Percentiles rank a stretch among this genome's conserved stretches.
phyloP scores from a whole-genome alignment of 2,797 vertebrate genomes.

The Chelmon rostratus region DNA sequence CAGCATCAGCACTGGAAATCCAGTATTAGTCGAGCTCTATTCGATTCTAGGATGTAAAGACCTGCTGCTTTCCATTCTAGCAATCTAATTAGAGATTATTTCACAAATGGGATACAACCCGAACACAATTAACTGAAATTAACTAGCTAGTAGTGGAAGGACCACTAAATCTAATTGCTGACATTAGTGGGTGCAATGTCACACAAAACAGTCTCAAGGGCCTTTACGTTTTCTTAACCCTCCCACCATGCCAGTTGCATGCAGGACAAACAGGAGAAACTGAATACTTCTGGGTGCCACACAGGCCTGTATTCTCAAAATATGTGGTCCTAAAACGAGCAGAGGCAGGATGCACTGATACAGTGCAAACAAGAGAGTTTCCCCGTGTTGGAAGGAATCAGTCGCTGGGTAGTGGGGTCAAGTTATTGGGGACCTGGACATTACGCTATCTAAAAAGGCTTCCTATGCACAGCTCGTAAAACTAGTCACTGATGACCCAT shows the following conservation, averaged over 20 bases:
- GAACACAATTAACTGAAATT: neutral
- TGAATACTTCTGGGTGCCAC: too few species aligned
- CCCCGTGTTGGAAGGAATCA: neutral
- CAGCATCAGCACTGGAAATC: too few species aligned
- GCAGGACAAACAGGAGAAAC: neutral
- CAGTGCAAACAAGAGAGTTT: neutral
- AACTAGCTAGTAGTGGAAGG: neutral
- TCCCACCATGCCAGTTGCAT: neutral
- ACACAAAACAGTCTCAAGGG: neutral
- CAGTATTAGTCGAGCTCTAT: too few species aligned
- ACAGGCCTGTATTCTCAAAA: neutral
- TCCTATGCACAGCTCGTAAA: neutral
- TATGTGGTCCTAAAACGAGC: neutral
- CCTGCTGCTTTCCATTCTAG: neutral
- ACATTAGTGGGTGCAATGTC: neutral
- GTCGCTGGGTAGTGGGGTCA: too few species aligned
- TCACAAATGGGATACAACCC: slow-evolving; percentile 3
- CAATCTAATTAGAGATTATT: slow-evolving; percentile 7
- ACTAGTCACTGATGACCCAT: slow-evolving; percentile 7
- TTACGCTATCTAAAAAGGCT: neutral
- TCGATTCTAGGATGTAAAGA: neutral
- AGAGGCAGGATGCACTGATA: neutral
- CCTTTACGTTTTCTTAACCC: neutral
- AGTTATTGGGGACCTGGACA: neutral
- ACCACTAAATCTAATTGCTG: neutral